These are phyloP conservation scores for Melanaphis sacchari DNA, from an alignment of 1,140 invertebrate genomes.

Conservation along the genomic window DNA sequence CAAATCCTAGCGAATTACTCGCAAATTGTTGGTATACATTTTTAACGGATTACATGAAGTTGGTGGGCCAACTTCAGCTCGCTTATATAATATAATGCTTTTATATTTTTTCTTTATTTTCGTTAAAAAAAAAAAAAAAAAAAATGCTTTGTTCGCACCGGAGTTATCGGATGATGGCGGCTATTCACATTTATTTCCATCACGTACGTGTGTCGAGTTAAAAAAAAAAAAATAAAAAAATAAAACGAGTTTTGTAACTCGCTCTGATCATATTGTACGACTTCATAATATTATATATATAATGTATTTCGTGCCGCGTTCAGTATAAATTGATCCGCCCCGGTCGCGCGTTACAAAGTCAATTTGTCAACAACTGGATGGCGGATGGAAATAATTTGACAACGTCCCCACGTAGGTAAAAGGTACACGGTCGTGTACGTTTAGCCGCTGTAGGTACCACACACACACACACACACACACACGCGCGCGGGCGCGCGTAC, in stretches of 20 bases:
- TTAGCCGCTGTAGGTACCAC: neutral
- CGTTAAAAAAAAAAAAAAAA: neutral
- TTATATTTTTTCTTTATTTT: neutral
- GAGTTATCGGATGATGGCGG: neutral
- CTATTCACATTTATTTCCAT: neutral
- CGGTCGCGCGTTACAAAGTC: neutral
- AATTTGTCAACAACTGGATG: neutral
- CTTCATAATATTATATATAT: neutral
- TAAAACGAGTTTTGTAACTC: neutral
- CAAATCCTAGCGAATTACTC: too few species aligned
- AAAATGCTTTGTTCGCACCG: neutral
- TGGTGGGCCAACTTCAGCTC: too few species aligned
- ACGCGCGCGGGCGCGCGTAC: too few species aligned
- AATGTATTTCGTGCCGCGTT: neutral
- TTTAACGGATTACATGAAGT: too few species aligned
- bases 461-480: too few species aligned
- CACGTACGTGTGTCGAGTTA: neutral
- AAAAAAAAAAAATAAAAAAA: neutral
- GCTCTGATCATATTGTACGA: neutral
- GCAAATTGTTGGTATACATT: too few species aligned
- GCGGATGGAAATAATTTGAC: constrained; percentile 13
- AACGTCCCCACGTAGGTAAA: constrained; percentile 16
- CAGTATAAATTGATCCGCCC: neutral
- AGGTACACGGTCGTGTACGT: neutral
- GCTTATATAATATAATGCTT: neutral